A percentile compares a stretch with the other conserved stretches of the same genome.
Evolutionary conservation across 2,113 vertebrate species (phyloP).

Genomic region (Menidia beryllina): DNA sequence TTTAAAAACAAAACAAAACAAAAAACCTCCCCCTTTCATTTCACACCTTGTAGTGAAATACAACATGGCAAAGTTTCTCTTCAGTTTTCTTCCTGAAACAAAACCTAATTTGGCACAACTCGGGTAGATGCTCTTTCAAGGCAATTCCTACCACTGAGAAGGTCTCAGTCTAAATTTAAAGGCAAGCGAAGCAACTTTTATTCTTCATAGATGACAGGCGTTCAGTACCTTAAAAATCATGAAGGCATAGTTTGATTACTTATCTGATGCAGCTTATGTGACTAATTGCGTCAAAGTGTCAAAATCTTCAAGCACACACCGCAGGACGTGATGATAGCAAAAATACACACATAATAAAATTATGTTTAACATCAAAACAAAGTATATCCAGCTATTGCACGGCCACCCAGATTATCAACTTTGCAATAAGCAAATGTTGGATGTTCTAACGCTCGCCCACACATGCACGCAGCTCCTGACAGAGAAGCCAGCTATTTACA

Average conservation of each 20-base stretch:
- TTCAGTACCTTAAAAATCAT: slow-evolving; percentile 47
- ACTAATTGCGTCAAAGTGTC: slow-evolving; percentile 53
- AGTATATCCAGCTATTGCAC: slow-evolving; percentile 81
- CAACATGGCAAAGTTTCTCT: slow-evolving; percentile 53
- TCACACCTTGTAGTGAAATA: slow-evolving; percentile 39
- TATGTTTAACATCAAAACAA: slow-evolving; percentile 76
- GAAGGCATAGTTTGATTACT: slow-evolving; percentile 56
- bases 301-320: slow-evolving; percentile 42
- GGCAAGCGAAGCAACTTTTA: slow-evolving; percentile 74
- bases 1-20: no score
- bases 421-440: slow-evolving; percentile 77
- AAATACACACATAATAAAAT: slow-evolving; percentile 44
- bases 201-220: slow-evolving; percentile 42
- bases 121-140: slow-evolving; percentile 52
- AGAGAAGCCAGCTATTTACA: slow-evolving; percentile 76
- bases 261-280: slow-evolving; percentile 45
- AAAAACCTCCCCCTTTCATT: slow-evolving; percentile 5
- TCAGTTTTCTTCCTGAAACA: slow-evolving; percentile 47
- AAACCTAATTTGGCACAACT: slow-evolving; percentile 69
- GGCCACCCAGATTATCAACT: slow-evolving; percentile 80
- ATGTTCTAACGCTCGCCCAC: slow-evolving; percentile 46
- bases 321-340: slow-evolving; percentile 52
- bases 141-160: slow-evolving; percentile 54
- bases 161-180: slow-evolving; percentile 66
- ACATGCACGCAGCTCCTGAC: slow-evolving; percentile 11